Evolutionary conservation across 2,888 invertebrate genomes (phyloP), one percentile per base, ranked within the genome.

Genomic region (Metacarcinus magister): DNA sequence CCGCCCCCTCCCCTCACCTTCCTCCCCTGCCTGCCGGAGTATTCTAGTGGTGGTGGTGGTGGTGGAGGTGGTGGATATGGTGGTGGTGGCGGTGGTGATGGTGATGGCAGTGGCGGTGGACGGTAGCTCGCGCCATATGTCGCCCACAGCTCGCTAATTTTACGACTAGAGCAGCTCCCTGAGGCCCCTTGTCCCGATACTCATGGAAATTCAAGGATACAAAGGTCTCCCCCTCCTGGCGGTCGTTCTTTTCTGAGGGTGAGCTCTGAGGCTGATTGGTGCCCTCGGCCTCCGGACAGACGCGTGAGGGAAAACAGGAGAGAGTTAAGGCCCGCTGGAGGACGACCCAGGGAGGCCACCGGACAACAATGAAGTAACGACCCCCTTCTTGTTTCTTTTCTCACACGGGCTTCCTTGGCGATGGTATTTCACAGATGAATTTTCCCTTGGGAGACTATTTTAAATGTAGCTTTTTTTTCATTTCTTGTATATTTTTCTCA

Each of bases 291-390:
- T 28, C 94, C 90, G 91, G 95, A 94, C 95, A 91, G 95, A 95
- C 94, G 91, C 94, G 96, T 67, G 43, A 94, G 92, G 94, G 96
- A 94, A 96, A 96, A 96, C 96, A 94, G 43, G 46, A 94, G 92
- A 94, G 87, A 94, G 94, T 92, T 96, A 96, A 39, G 92, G 54
- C 44, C 44, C 60, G 60, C 94, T 13, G 82, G 94, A 92, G 54
- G 46, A 48, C 54, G 44, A 39, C 28, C 75, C 92, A 90, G 75
- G 48, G 60, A 28, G 87, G 54, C 75, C 46, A 46, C 82, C 48
- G 94, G 75, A 96, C 96, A 91, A 96, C 94, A 96, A 94, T 94
- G 96, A 96, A 75, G 94, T 96, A 96, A 96, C 96, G 94, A 96
- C 60, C 75, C 91, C 94, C 90, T 96, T 93, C 94, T 94, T 96